phyloP scores from a whole-genome alignment of 2,888 invertebrate species.

The Phragmatobia fuliginosa region DNA sequence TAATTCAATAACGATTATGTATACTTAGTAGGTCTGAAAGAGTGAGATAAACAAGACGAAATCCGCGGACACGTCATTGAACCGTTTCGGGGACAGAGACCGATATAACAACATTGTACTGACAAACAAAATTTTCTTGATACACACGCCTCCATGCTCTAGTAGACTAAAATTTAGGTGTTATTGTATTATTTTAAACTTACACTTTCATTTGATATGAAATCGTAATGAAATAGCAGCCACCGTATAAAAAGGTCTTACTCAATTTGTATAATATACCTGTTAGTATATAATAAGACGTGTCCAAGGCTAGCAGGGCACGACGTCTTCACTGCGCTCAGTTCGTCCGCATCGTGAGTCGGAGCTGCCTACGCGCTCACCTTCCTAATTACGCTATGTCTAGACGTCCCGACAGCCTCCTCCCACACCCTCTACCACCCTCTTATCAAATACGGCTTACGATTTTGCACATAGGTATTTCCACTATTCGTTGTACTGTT shows the following conservation, averaged over 20 bases:
- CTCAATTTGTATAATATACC: conserved; percentile 53
- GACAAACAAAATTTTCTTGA: conserved; percentile 49
- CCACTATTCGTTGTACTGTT: conserved; percentile 34
- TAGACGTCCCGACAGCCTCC: conserved; percentile 79
- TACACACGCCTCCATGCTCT: conserved; percentile 37
- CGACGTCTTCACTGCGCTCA: conserved; percentile 57
- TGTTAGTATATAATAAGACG: conserved; percentile 67
- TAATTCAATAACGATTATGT: conserved; percentile 25
- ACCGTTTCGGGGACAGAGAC: conserved; percentile 64
- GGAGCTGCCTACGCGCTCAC: conserved; percentile 77
- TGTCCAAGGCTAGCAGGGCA: conserved; percentile 57
- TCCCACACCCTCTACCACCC: conserved; percentile 58
- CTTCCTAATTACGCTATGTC: conserved; percentile 83
- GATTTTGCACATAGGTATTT: conserved; percentile 53
- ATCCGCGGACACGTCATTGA: conserved; percentile 61
- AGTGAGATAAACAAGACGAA: conserved; percentile 57
- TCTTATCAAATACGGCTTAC: conserved; percentile 66
- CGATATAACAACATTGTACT: conserved; percentile 50
- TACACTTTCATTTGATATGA: conserved; percentile 1
- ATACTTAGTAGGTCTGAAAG: conserved; percentile 38
- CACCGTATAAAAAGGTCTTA: conserved; percentile 11
- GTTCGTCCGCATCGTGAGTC: conserved; percentile 50
- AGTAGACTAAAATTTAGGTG: conserved; percentile 42
- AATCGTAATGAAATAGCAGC: background rate
- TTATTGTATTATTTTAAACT: conserved; percentile 7